Conservation (phyloP, 2,888 invertebrate genomes). For the Temnothorax ravouxi region DNA sequence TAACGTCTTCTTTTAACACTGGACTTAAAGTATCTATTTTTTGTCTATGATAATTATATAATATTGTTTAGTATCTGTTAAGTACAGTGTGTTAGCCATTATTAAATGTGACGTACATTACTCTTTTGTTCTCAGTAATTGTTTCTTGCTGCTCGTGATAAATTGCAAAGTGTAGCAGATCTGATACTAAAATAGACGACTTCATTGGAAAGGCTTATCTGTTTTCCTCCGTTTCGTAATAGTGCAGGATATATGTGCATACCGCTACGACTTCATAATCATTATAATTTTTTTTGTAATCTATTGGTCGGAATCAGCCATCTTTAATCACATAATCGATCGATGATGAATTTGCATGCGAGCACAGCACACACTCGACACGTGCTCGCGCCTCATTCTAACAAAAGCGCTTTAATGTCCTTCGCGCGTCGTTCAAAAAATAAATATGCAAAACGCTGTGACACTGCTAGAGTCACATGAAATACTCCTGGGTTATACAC, state of each 20-base stretch:
- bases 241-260: neutral
- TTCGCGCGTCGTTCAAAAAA: conserved; percentile 22
- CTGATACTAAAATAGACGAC: conserved; percentile 9
- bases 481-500: neutral
- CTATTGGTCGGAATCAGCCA: conserved; percentile 27
- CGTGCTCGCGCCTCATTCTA: conserved; percentile 22
- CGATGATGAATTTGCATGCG: conserved; percentile 33
- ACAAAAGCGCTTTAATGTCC: conserved; percentile 34
- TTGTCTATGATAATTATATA: neutral
- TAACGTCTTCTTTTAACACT: neutral
- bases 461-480: conserved; percentile 3
- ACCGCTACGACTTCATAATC: neutral
- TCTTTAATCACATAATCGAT: conserved; percentile 39
- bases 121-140: neutral
- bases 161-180: neutral
- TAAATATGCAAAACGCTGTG: conserved; percentile 34
- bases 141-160: neutral
- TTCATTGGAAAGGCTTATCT: neutral
- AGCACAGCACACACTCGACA: conserved; percentile 20
- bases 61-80: neutral
- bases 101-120: neutral
- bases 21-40: neutral
- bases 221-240: conserved; percentile 23
- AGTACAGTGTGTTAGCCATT: neutral
- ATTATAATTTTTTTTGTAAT: conserved; percentile 7